These are phyloP conservation scores for Brienomyrus brachyistius DNA, from an alignment of 2,113 vertebrate genomes.

Conservation along the genomic window DNA sequence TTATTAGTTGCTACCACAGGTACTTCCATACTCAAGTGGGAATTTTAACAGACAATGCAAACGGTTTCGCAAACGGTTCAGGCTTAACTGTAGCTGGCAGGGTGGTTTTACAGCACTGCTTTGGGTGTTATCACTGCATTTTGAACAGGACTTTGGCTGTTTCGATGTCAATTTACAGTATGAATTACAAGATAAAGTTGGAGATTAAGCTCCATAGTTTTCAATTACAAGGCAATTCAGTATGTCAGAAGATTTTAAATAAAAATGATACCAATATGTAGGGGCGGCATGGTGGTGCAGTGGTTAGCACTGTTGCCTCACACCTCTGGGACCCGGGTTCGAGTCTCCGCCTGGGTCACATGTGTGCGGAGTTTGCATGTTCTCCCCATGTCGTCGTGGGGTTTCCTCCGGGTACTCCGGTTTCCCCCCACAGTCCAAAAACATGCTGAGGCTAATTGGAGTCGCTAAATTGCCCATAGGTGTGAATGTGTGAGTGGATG, in stretches of 20 bases:
- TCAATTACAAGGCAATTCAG: not conserved
- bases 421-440: no score
- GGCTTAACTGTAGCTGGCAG: not conserved
- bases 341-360: no score
- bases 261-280: not conserved
- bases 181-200: not conserved
- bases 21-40: not conserved
- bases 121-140: not conserved
- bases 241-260: not conserved
- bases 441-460: no score
- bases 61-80: not conserved
- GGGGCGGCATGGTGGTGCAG: no score
- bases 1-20: not conserved
- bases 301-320: no score
- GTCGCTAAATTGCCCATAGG: no score
- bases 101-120: not conserved
- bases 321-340: no score
- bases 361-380: no score
- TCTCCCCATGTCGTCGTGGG: no score
- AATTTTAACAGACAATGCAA: not conserved
- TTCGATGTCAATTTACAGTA: not conserved
- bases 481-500: no score
- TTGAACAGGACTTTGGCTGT: not conserved
- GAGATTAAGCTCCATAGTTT: not conserved
- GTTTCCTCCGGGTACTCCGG: no score